Evolutionary conservation across 2,888 invertebrate species (phyloP).

Genomic region (Spialia ferax): DNA sequence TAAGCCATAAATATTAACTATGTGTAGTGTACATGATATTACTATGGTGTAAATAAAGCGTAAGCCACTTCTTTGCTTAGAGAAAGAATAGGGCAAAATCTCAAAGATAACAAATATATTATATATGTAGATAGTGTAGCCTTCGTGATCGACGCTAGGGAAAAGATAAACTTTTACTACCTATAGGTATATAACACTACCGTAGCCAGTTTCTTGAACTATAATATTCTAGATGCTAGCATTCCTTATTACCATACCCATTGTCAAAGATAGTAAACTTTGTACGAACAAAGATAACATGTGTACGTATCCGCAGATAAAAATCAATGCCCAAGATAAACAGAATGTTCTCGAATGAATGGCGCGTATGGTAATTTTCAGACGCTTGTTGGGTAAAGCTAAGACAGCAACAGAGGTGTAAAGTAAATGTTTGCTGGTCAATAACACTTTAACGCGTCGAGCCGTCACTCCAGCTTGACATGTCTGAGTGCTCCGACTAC

Average conservation of each 20-base stretch:
- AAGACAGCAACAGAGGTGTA: neutral
- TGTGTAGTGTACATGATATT: no score
- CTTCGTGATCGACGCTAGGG: no score
- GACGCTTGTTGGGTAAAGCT: neutral
- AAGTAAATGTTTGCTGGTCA: constrained; percentile 26
- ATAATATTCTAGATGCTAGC: neutral
- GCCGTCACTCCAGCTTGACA: constrained; percentile 8
- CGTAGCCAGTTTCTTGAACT: neutral
- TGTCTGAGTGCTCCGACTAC: neutral
- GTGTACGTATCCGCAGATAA: neutral
- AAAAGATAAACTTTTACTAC: no score
- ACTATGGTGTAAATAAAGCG: no score
- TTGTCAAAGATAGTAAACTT: neutral
- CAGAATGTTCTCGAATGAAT: constrained; percentile 6
- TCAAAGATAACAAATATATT: no score
- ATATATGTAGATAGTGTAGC: no score
- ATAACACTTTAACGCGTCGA: constrained; percentile 21
- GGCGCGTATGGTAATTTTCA: constrained; percentile 6
- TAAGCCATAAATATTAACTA: neutral
- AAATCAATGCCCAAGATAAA: constrained; percentile 7
- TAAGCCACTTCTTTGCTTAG: no score
- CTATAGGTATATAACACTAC: neutral
- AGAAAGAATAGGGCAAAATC: no score
- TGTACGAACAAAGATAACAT: neutral
- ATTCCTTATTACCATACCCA: neutral